Base-by-base conservation (phyloP, 2,113 vertebrate genomes). In the Phalacrocorax pelagicus region DNA sequence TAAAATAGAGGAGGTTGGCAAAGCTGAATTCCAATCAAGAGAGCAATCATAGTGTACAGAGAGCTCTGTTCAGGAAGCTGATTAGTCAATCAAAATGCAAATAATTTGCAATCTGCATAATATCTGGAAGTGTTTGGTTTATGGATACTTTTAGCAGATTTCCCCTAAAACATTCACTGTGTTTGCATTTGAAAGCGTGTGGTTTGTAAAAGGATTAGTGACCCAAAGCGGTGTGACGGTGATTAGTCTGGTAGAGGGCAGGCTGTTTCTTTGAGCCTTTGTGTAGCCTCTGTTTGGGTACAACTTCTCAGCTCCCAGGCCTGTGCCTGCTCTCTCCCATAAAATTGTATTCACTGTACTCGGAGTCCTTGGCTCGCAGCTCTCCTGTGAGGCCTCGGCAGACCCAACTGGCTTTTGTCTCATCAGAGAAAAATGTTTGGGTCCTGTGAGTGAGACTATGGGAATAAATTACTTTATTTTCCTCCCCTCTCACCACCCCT, bases 51-150 rank as follows among this genome's bases (percentile, higher is more conserved):
- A 30, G 47, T 27, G 36, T 59, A 71, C 6, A 80, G 59, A 80
- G 26, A 58, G 22, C 18, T 88, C 46, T 78, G 46, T 66, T 80
- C 58, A 81, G 55, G 88, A 92, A 83, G 59, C 10, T 92, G 85
- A 93, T 95, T 94, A 92, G 80, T 86, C 80, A 91, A 93, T 73
- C 72, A 94, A 90, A 86, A 93, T 55, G 79, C 55, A 91, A 81
- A 58, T 84, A 34, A 75, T 42, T 88, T 94, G 47, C n/a, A 78
- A 88, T 90, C 85, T 93, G 42, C 55, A 44, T 86, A 74, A 61
- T 92, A 86, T 79, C 79, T 62, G 67, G 34, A 58, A 81, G 51
- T 74, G 78, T 91, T 81, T 1, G 4, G 51, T 74, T 95, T 90
- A 86, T 67, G 67, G 86, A 36, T 78, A 26, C 69, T 83, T 73